Evolutionary conservation across 2,888 invertebrate species (phyloP).

Genomic region (Athrips mouffetella): DNA sequence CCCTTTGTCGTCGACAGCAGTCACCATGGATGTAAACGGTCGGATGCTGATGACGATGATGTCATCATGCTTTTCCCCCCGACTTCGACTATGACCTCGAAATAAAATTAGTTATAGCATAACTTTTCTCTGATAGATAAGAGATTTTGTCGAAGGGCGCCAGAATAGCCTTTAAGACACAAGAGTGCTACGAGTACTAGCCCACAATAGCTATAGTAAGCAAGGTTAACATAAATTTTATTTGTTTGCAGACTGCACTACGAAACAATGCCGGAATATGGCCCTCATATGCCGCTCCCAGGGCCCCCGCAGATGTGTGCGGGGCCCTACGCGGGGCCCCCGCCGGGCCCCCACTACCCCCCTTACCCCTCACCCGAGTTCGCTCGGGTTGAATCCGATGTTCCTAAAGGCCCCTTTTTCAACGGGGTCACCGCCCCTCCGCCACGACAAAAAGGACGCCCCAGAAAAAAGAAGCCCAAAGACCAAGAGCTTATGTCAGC

Average conservation of each 20-base stretch:
- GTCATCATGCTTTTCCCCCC: too few relatives aligned
- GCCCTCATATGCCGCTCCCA: slow-evolving; percentile 75
- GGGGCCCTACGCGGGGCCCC: slow-evolving; percentile 73
- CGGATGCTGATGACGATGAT: too few relatives aligned
- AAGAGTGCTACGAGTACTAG: too few relatives aligned
- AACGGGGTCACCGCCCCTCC: slow-evolving; percentile 76
- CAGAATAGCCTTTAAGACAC: too few relatives aligned
- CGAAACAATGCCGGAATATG: slow-evolving; percentile 77
- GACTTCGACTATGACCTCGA: too few relatives aligned
- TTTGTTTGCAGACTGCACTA: slow-evolving; percentile 62
- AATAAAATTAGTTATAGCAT: too few relatives aligned
- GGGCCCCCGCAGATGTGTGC: slow-evolving; percentile 79
- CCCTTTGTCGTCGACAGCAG: too few relatives aligned
- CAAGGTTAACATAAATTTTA: neutral
- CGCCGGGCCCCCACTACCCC: slow-evolving; percentile 67
- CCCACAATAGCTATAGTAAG: too few relatives aligned
- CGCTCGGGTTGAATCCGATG: slow-evolving; percentile 69
- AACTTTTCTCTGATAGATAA: too few relatives aligned
- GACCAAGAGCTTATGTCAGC: slow-evolving; percentile 92
- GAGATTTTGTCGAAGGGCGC: too few relatives aligned
- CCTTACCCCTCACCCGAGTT: slow-evolving; percentile 79
- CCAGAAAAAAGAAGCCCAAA: slow-evolving; percentile 94
- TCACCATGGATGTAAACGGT: too few relatives aligned
- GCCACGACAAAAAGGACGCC: slow-evolving; percentile 95
- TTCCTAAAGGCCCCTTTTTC: slow-evolving; percentile 77